Base-by-base conservation (phyloP, 2,888 invertebrate genomes). In the Phyto melanocephala region DNA sequence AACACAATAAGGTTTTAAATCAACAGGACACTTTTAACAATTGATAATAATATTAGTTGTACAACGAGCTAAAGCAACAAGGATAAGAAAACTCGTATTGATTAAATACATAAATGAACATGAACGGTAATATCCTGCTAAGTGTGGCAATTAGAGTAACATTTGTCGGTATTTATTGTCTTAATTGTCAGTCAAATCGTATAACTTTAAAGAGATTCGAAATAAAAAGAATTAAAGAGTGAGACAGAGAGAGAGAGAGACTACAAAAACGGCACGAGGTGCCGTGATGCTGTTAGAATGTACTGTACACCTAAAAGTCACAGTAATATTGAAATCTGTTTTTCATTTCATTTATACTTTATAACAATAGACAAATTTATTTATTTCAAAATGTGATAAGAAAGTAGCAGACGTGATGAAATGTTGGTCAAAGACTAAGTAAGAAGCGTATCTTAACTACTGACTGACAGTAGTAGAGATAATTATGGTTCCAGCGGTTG, bases 131-230 rank as follows among this genome's bases (percentile, higher is more conserved):
- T 84, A 83, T 85, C 84, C 84, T 84, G 84, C 85, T 84, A 85
- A 84, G 85, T 84, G 85, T 77, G 63, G 83, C 84, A 85, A 84
- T 85, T 84, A 85, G 84, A 78, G 81, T 50, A 77, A 83, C 83
- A 85, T 85, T 85, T 85, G 84, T 84, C 85, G 83, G 84, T 84
- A 76, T 83, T 84, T 84, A 81, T 82, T 82, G 77, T 76, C 35
- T 24, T n/a, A n/a, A n/a, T n/a, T 28, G 28, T 37, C 65, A 47
- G 42, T 56, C 40, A n/a, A 75, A 77, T 62, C 13, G 33, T 33
- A 45, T 11, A n/a, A 24, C 63, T 68, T 70, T 47, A 65, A 56
- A 67, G 56, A 75, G 42, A 37, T 35, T n/a, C n/a, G n/a, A n/a
- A n/a, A n/a, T n/a, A n/a, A n/a, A n/a, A n/a, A n/a, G n/a, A n/a